phyloP scores from a whole-genome alignment of 2,113 vertebrate species.

The Myrmecobius fasciatus region DNA sequence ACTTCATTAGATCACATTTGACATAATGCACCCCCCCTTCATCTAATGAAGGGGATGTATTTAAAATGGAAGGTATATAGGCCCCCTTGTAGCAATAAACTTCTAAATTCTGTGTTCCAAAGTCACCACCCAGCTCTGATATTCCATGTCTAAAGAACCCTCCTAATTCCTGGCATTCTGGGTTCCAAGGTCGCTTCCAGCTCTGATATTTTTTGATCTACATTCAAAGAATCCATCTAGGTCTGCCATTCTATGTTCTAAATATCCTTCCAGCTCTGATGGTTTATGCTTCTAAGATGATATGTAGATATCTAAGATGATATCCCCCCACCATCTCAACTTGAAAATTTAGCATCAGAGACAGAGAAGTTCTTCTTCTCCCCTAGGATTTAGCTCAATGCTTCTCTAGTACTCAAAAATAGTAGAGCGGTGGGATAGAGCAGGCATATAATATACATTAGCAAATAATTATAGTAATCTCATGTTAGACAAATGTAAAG shows the following conservation, averaged over 20 bases:
- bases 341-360: neutral
- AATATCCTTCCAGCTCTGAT: neutral
- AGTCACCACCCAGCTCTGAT: neutral
- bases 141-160: neutral
- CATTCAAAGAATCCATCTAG: neutral
- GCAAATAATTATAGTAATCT: neutral
- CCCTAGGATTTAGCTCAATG: neutral
- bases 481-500: neutral
- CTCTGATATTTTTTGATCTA: neutral
- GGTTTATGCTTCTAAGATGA: neutral
- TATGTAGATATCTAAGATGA: too few relatives aligned
- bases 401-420: too few relatives aligned
- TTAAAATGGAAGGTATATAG: neutral
- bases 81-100: neutral
- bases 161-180: neutral
- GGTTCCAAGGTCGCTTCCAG: neutral
- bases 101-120: neutral
- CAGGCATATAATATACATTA: neutral
- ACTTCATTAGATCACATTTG: neutral
- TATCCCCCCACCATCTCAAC: neutral
- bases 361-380: neutral
- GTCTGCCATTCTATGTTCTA: neutral
- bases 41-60: neutral
- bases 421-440: neutral
- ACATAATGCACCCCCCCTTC: accelerated